Evolutionary conservation across 1,140 invertebrate genomes (phyloP).

Genomic region (Dufourea novaeangliae): DNA sequence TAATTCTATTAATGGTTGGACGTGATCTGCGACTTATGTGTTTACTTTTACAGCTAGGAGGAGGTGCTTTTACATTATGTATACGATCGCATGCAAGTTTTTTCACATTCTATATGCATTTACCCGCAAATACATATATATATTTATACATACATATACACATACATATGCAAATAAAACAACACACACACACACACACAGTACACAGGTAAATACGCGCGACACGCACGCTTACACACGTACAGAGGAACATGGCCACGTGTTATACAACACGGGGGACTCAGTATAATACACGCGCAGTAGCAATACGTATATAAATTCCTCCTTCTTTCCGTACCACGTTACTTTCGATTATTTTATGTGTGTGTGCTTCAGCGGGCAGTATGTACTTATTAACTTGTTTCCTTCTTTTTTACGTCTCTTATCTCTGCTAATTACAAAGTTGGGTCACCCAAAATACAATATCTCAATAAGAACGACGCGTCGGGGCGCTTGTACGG

Average conservation of each 20-base stretch:
- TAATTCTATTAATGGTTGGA: constrained; percentile 80
- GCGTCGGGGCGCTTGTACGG: not conserved
- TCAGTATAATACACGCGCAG: not conserved
- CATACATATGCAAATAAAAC: not conserved
- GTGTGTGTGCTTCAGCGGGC: constrained; percentile 50
- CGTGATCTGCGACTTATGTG: constrained; percentile 68
- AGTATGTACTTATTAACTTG: constrained; percentile 21
- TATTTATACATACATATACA: constrained; percentile 1
- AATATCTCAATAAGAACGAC: constrained; percentile 15
- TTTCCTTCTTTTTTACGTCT: constrained; percentile 23
- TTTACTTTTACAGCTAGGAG: constrained; percentile 82
- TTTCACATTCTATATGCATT: constrained; percentile 60
- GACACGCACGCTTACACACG: constrained; percentile 13
- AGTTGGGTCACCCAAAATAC: not conserved
- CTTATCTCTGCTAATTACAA: constrained; percentile 39
- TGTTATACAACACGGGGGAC: not conserved
- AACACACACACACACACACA: not conserved
- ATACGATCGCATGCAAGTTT: constrained; percentile 62
- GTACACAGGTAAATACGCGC: not conserved
- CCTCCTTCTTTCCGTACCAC: constrained; percentile 25
- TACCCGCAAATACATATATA: constrained; percentile 27
- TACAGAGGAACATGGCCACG: not conserved
- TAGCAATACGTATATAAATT: constrained; percentile 4
- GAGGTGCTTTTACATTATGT: constrained; percentile 76
- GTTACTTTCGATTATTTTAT: constrained; percentile 39